Evolutionary conservation across 1,140 invertebrate species (phyloP).

Genomic region (Drosophila bipectinata): DNA sequence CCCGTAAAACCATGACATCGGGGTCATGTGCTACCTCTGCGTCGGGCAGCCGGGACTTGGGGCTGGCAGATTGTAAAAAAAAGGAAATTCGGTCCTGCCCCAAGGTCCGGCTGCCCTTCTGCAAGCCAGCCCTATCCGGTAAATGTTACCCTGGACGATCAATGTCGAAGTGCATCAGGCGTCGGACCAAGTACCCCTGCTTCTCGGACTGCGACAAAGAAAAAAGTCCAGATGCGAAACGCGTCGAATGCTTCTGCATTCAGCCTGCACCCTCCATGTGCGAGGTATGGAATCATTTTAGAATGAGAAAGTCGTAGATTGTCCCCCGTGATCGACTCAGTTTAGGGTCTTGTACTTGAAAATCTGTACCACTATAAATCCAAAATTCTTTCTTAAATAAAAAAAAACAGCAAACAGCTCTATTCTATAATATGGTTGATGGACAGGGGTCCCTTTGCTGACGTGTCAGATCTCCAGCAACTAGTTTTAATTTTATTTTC

Average conservation of each 20-base stretch:
- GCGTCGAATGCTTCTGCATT: conserved; percentile 52
- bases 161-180: conserved; percentile 21
- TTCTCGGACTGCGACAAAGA: conserved; percentile 59
- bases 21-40: neutral
- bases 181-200: conserved; percentile 56
- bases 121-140: conserved; percentile 1
- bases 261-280: conserved; percentile 55
- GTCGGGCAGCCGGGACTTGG: neutral
- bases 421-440: no score
- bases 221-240: conserved; percentile 34
- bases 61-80: neutral
- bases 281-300: conserved; percentile 58
- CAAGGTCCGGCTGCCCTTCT: conserved; percentile 17
- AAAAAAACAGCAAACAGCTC: no score
- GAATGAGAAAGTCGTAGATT: conserved; percentile 55
- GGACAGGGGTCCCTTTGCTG: neutral
- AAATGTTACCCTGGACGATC: conserved; percentile 5
- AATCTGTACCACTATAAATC: neutral
- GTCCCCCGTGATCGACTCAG: neutral
- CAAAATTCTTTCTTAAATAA: neutral
- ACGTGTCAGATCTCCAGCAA: neutral
- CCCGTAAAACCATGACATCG: neutral
- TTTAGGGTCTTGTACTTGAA: neutral
- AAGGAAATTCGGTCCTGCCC: conserved; percentile 15
- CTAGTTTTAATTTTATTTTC: neutral